These are phyloP conservation scores for Heteromyza rotundicornis DNA, from an alignment of 2,888 invertebrate genomes.

Conservation along the genomic window DNA sequence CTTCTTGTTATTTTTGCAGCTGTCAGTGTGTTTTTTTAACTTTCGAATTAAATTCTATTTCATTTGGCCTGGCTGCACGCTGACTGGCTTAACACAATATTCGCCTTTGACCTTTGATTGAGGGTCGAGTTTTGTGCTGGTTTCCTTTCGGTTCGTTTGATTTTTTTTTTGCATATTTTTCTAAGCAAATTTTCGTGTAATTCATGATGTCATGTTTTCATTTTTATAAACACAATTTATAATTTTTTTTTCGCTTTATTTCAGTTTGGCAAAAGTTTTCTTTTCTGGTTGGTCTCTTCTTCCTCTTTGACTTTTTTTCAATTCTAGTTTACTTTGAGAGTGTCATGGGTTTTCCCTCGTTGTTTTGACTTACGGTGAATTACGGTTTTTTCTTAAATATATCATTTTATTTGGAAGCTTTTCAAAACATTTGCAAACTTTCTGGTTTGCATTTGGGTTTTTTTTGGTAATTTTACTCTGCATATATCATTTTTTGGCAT, in stretches of 20 bases:
- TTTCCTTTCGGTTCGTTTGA: background rate
- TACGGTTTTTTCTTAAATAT: background rate
- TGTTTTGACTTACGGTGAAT: too few relatives aligned
- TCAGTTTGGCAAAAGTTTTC: background rate
- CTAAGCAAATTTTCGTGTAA: too few relatives aligned
- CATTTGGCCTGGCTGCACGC: background rate
- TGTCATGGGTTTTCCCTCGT: background rate
- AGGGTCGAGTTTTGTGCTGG: background rate
- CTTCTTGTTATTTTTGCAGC: constrained; percentile 1
- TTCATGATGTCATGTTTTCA: too few relatives aligned
- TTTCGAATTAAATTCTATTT: background rate
- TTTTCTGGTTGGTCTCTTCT: too few relatives aligned
- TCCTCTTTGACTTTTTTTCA: background rate
- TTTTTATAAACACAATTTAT: background rate
- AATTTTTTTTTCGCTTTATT: background rate
- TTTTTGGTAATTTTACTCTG: too few relatives aligned
- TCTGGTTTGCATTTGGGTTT: background rate
- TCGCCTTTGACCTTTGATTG: constrained; percentile 3
- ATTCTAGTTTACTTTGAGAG: background rate
- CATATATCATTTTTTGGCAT: background rate
- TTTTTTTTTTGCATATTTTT: background rate
- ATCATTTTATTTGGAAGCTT: background rate
- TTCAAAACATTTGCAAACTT: background rate
- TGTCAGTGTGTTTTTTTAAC: background rate
- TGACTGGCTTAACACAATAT: too few relatives aligned